Conservation (phyloP, 1,140 invertebrate genomes). For the Tyrophagus putrescentiae region DNA sequence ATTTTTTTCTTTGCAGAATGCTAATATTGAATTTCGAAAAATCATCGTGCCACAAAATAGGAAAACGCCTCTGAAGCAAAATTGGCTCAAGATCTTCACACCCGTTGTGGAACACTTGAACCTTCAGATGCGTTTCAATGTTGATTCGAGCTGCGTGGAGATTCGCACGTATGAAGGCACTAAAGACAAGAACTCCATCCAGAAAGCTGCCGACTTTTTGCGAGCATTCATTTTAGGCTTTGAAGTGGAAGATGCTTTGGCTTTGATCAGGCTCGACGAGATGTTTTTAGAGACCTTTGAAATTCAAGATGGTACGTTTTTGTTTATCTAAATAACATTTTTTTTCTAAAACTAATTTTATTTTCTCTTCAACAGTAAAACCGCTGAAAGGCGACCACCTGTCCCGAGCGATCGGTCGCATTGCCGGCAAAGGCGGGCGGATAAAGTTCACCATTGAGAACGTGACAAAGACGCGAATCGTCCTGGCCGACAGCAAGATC, state of each 20-base stretch:
- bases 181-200: conserved; percentile 70
- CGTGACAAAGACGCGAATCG: conserved; percentile 93
- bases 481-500: conserved; percentile 86
- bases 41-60: conserved; percentile 55
- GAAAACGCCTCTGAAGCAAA: conserved; percentile 82
- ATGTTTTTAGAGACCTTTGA: conserved; percentile 94
- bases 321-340: conserved; percentile 16
- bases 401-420: conserved; percentile 79
- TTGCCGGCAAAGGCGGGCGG: conserved; percentile 91
- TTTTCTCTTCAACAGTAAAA: conserved; percentile 50
- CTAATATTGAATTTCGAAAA: conserved; percentile 37
- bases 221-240: conserved; percentile 91
- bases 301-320: conserved; percentile 58
- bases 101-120: conserved; percentile 89
- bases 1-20: not conserved
- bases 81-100: conserved; percentile 92
- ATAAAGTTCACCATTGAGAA: conserved; percentile 99
- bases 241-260: conserved; percentile 90
- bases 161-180: conserved; percentile 59
- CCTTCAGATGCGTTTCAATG: conserved; percentile 84
- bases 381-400: conserved; percentile 86
- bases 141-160: conserved; percentile 78
- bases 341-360: conserved; percentile 15
- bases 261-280: conserved; percentile 85
- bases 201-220: conserved; percentile 96